Evolutionary conservation across 2,113 vertebrate genomes (phyloP).

Genomic region (Ivindomyrus marchei): DNA sequence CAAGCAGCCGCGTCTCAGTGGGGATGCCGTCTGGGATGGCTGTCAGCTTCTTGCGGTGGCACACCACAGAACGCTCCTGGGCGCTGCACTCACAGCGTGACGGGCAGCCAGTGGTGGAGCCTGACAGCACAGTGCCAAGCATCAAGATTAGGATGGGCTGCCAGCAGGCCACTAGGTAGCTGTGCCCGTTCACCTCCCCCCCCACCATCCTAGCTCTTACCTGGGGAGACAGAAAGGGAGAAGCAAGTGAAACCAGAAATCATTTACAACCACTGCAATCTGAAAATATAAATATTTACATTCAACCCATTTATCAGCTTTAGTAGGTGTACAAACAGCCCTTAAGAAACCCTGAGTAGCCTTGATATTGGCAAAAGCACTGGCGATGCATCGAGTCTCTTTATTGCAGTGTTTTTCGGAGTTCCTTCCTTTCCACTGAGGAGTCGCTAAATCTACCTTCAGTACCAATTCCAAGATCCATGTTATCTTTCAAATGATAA

Average conservation of each 20-base stretch:
- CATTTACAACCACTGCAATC: neutral
- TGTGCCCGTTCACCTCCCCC: constrained; percentile 80
- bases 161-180: constrained; percentile 95
- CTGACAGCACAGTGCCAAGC: constrained; percentile 89
- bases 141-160: constrained; percentile 96
- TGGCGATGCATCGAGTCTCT: neutral
- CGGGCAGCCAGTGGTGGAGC: constrained; percentile 88
- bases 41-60: constrained; percentile 83
- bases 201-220: constrained; percentile 90
- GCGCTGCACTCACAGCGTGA: constrained; percentile 91
- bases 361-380: neutral
- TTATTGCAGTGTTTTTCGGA: neutral
- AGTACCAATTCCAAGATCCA: neutral
- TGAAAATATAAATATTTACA: neutral
- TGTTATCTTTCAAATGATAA: constrained; percentile 7
- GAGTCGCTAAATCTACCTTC: neutral
- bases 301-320: neutral
- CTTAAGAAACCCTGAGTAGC: neutral
- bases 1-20: constrained; percentile 82
- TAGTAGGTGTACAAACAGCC: neutral
- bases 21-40: constrained; percentile 89
- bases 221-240: constrained; percentile 58
- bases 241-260: neutral
- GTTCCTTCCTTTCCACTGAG: neutral
- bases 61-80: constrained; percentile 89